Conservation (phyloP, 1,140 invertebrate species). For the Sitophilus oryzae region DNA sequence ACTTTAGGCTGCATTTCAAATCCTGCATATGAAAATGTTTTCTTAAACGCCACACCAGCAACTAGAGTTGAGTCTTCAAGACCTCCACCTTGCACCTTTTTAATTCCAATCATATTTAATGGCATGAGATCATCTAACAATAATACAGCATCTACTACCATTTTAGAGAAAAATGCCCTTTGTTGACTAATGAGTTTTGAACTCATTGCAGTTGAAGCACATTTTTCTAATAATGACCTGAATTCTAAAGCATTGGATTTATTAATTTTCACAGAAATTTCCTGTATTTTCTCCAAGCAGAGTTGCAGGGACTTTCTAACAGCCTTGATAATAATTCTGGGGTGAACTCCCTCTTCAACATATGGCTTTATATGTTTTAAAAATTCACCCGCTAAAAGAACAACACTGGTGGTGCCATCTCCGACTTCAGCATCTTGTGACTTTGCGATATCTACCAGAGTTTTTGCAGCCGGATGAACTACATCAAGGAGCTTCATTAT, state of each 20-base stretch:
- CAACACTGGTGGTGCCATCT: constrained; percentile 96
- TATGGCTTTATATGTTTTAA: constrained; percentile 93
- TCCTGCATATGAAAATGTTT: constrained; percentile 99
- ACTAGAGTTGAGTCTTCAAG: constrained; percentile 90
- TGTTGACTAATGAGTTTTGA: constrained; percentile 95
- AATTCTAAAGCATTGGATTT: constrained; percentile 52
- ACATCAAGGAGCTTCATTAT: constrained; percentile 97
- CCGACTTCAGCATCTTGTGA: constrained; percentile 99
- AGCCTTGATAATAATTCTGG: constrained; percentile 84
- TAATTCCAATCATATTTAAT: constrained; percentile 99
- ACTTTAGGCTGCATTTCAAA: constrained; percentile 99
- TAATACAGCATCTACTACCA: constrained; percentile 97
- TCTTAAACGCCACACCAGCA: constrained; percentile 96
- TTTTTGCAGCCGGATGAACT: constrained; percentile 96
- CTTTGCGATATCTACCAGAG: constrained; percentile 97
- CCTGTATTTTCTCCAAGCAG: constrained; percentile 77
- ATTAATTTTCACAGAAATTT: constrained; percentile 77
- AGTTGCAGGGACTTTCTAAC: constrained; percentile 76
- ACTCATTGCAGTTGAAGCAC: constrained; percentile 92
- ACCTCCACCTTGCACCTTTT: constrained; percentile 95
- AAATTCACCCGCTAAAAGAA: constrained; percentile 91
- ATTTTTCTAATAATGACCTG: constrained; percentile 80
- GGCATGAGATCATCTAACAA: constrained; percentile 89
- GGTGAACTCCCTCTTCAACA: constrained; percentile 96
- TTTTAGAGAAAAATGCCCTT: constrained; percentile 89